Conservation (phyloP, 2,113 vertebrate genomes). For the Acanthochromis polyacanthus region DNA sequence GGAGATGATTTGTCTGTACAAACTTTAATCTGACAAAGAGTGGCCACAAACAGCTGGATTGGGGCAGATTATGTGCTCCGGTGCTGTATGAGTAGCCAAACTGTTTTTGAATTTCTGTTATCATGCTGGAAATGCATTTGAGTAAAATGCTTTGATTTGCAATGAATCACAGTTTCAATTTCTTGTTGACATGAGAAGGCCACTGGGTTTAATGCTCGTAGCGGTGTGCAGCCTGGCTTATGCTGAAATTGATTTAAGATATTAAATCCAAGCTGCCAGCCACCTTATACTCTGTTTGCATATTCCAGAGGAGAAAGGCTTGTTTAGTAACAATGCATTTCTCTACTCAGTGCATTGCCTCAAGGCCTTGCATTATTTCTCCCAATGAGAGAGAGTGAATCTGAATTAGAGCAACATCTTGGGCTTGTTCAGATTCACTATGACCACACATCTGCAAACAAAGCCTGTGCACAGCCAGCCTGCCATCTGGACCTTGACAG, state of each 20-base stretch:
- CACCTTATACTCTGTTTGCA: not conserved
- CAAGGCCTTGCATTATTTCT: slow-evolving; percentile 27
- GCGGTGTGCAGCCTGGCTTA: not conserved
- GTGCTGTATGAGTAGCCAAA: not conserved
- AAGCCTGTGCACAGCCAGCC: slow-evolving; percentile 8
- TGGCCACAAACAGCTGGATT: slow-evolving; percentile 2
- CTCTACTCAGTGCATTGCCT: not conserved
- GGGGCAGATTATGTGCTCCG: not conserved
- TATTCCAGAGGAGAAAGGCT: not conserved
- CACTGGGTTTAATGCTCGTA: not conserved
- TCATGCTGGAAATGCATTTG: not conserved
- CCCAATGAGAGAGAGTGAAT: not conserved
- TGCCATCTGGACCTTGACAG: not conserved
- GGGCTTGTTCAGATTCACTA: not conserved
- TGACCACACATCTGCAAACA: slow-evolving; percentile 24
- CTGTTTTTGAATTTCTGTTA: not conserved
- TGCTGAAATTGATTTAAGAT: slow-evolving; percentile 37
- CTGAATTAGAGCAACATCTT: slow-evolving; percentile 12
- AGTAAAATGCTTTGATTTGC: not conserved
- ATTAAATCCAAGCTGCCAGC: slow-evolving; percentile 15
- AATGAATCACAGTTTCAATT: slow-evolving; percentile 16
- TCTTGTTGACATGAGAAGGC: not conserved
- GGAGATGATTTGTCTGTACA: slow-evolving; percentile 34
- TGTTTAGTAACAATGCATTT: slow-evolving; percentile 17
- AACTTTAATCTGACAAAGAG: slow-evolving; percentile 28